Evolutionary conservation across 2,888 invertebrate species (phyloP).

Genomic region (Ptychoptera contaminata): DNA sequence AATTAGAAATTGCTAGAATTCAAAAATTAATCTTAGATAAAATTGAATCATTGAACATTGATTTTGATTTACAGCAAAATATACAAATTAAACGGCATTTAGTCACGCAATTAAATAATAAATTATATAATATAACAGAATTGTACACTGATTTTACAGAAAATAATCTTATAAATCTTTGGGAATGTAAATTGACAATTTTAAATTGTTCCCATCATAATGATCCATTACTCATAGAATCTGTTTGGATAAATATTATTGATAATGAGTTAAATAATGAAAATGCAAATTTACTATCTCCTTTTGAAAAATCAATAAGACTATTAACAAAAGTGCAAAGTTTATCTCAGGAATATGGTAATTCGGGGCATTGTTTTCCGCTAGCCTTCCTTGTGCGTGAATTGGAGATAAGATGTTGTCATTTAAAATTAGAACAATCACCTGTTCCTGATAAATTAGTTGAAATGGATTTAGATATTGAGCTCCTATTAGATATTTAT

Average conservation of each 20-base stretch:
- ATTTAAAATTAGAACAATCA: constrained; percentile 49
- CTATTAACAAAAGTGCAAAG: constrained; percentile 61
- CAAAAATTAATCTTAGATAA: constrained; percentile 56
- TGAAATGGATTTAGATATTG: constrained; percentile 59
- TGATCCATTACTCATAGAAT: constrained; percentile 74
- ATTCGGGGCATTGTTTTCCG: constrained; percentile 77
- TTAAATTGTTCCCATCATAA: constrained; percentile 89
- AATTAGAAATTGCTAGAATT: constrained; percentile 74
- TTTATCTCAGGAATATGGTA: constrained; percentile 61
- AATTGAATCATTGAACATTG: constrained; percentile 31
- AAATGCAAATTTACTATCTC: constrained; percentile 24
- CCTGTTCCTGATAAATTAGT: constrained; percentile 65
- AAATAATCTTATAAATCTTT: constrained; percentile 52
- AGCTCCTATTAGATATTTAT: constrained; percentile 60
- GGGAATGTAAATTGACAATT: constrained; percentile 90
- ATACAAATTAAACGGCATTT: constrained; percentile 18
- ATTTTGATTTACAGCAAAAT: constrained; percentile 21
- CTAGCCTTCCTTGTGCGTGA: constrained; percentile 69
- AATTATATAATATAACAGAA: constrained; percentile 76
- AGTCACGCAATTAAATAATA: constrained; percentile 57
- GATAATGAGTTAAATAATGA: constrained; percentile 39
- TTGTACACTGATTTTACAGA: constrained; percentile 87
- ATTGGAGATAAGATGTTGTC: constrained; percentile 61
- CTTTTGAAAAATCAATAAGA: constrained; percentile 44
- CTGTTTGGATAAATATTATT: constrained; percentile 80